Base-by-base conservation (phyloP, 1,140 invertebrate species). In the Brevipalpus yothersi region DNA sequence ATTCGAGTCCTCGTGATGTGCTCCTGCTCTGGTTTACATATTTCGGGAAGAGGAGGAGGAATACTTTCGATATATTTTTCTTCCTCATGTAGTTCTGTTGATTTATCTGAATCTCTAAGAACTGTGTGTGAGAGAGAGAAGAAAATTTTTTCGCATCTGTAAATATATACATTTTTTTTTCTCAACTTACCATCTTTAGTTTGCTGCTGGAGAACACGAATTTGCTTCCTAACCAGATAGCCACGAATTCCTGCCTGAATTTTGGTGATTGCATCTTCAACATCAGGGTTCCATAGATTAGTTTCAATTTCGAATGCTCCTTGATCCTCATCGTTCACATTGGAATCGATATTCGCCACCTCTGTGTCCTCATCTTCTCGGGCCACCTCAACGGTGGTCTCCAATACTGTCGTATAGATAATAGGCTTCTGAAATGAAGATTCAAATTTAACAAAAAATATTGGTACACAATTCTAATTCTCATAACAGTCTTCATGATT, bases 171-270 rank as follows among this genome's bases (percentile, higher is more conserved):
- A 40, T 23, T 60, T 55, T 7, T 56, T 2, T 21, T 41, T 39
- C 13, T 2, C 1, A 17, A 21, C 13, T 63, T 63, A 66, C 62
- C 68, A 66, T 63, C 68, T 69, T 68, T 70, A 68, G 60, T 67
- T 68, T 70, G 67, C 64, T 78, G 75, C 57, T 31, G 31, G 31
- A 31, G 31, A 31, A 31, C 31, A 31, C 31, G 31, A 31, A 31
- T 31, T 31, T 75, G 72, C 65, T 80, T 80, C 19, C 82, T 69
- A 8, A 79, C 78, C n/a, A 82, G 69, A 66, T 78, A 82, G n/a
- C 81, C 81, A 1, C 81, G 72, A 17, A 82, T 73, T 4, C 79
- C 77, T 0, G 82, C 81, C 68, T 85, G 82, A 61, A 85, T 85
- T 70, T 81, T 83, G 1, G 79, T 78, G 0, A 81, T 81, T 31